A percentile compares a stretch with the other conserved stretches of the same genome.
phyloP scores from a whole-genome alignment of 2,797 vertebrate species.

The Takifugu ocellatus region DNA sequence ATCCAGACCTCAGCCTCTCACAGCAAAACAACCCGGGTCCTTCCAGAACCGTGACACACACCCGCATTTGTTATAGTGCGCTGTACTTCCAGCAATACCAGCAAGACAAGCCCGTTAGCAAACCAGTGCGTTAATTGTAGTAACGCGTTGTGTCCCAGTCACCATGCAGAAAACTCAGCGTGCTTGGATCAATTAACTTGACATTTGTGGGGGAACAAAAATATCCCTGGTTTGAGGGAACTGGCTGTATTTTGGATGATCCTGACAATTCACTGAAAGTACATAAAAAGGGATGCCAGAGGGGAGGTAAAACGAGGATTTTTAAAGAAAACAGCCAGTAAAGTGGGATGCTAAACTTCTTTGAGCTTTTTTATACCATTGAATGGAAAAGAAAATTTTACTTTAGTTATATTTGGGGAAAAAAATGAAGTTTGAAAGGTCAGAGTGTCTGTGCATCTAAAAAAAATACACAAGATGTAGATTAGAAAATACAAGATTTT shows the following conservation, averaged over 20 bases:
- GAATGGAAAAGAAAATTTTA: conserved; percentile 43
- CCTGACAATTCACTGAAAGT: conserved; percentile 47
- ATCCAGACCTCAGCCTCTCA: background rate
- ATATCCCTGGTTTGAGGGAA: conserved; percentile 56
- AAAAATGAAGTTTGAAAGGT: conserved; percentile 10
- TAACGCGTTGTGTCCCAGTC: conserved; percentile 37
- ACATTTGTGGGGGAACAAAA: conserved; percentile 48
- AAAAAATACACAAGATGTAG: background rate
- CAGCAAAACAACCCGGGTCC: background rate
- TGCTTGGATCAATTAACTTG: conserved; percentile 67
- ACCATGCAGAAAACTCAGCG: conserved; percentile 23
- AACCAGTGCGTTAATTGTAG: conserved; percentile 24
- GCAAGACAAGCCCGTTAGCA: conserved; percentile 36
- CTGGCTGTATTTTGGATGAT: conserved; percentile 56
- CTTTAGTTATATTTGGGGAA: conserved; percentile 14
- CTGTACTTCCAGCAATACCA: conserved; percentile 11
- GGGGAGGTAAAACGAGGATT: conserved; percentile 33
- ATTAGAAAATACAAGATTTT: no score
- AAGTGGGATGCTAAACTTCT: conserved; percentile 18
- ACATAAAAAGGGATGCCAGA: conserved; percentile 35
- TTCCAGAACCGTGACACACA: conserved; percentile 4
- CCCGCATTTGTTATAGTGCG: background rate
- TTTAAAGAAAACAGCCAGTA: conserved; percentile 41
- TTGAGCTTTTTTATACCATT: background rate
- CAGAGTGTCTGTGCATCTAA: background rate